Conservation (phyloP, 1,140 invertebrate genomes). For the Lethrus apterus region DNA sequence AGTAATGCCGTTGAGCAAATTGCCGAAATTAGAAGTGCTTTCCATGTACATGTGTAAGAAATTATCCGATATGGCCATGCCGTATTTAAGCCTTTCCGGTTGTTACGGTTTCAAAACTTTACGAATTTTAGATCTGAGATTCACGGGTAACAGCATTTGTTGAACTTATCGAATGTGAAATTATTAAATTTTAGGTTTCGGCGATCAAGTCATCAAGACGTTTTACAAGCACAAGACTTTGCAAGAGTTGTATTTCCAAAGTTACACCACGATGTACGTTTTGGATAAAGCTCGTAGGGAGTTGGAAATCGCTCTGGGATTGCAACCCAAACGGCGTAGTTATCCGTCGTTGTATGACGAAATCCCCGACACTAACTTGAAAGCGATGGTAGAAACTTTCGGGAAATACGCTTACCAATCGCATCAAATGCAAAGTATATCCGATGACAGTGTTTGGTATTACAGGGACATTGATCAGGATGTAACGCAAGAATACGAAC, state of each 20-base stretch:
- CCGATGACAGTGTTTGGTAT: not conserved
- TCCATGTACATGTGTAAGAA: slow-evolving; percentile 32
- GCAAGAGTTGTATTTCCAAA: slow-evolving; percentile 27
- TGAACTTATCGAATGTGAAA: not conserved
- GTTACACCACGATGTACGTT: slow-evolving; percentile 15
- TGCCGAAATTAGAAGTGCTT: slow-evolving; percentile 29
- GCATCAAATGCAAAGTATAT: not conserved
- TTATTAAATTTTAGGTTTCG: slow-evolving; percentile 17
- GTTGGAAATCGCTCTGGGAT: slow-evolving; percentile 2
- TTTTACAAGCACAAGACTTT: slow-evolving; percentile 18
- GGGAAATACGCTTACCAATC: not conserved
- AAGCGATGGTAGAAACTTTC: not conserved
- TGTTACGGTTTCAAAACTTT: slow-evolving; percentile 29
- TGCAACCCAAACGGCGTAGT: not conserved
- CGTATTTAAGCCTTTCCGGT: slow-evolving; percentile 28
- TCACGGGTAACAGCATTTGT: slow-evolving; percentile 20
- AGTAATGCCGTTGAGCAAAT: slow-evolving; percentile 31
- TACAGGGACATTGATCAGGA: not conserved
- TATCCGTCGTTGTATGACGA: slow-evolving; percentile 16
- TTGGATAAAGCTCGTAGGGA: slow-evolving; percentile 7
- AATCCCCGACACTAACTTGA: not conserved
- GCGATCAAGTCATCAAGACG: slow-evolving; percentile 21
- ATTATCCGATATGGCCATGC: slow-evolving; percentile 25
- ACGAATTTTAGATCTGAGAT: slow-evolving; percentile 29
- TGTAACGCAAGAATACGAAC: not conserved